Conservation (phyloP, 2,888 invertebrate species). For the Notodonta ziczac region DNA sequence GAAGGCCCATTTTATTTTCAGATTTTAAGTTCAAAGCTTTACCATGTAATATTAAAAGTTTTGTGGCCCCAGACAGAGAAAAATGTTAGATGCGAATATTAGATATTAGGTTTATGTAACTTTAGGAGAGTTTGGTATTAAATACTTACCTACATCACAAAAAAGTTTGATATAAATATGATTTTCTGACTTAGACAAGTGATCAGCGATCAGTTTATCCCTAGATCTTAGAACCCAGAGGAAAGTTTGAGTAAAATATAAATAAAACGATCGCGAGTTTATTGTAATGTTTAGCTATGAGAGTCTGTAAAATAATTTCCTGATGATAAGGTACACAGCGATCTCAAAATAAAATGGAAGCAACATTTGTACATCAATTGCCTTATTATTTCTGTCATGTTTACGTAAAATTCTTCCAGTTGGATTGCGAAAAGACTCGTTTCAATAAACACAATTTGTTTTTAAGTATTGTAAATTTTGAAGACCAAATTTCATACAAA, state of each 20-base stretch:
- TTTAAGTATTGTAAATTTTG: neutral
- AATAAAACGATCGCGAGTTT: too few species aligned
- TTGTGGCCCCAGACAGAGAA: neutral
- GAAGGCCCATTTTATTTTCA: conserved; percentile 37
- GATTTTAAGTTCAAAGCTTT: conserved; percentile 17
- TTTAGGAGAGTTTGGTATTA: neutral
- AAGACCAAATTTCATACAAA: too few species aligned
- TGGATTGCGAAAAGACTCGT: neutral
- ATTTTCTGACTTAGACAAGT: too few species aligned
- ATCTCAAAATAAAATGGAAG: neutral
- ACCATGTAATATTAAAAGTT: neutral
- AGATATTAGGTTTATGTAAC: neutral
- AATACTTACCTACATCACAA: too few species aligned
- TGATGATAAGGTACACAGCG: too few species aligned
- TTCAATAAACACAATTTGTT: neutral
- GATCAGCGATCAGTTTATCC: too few species aligned
- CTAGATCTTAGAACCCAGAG: too few species aligned
- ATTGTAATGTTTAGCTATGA: neutral
- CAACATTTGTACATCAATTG: neutral
- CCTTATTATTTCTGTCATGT: neutral
- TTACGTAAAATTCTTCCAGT: neutral
- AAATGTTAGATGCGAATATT: neutral
- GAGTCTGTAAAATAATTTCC: neutral
- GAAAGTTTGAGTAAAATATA: too few species aligned
- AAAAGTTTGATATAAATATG: too few species aligned